These are phyloP conservation scores for Bolinopsis microptera DNA, from an alignment of 37 sponge, comb jelly and placozoan species.

Conservation along the genomic window DNA sequence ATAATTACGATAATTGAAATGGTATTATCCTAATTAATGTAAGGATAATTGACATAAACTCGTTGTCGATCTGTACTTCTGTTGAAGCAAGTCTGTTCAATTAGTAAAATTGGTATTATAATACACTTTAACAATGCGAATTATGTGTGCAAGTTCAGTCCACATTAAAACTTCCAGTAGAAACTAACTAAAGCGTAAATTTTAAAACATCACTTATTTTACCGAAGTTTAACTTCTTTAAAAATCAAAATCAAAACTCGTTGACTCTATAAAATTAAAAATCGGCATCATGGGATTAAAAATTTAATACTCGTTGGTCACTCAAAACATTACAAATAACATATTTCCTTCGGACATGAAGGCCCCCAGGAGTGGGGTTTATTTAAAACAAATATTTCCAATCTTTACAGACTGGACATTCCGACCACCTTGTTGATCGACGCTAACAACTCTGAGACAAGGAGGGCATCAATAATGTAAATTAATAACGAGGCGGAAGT, in stretches of 20 bases:
- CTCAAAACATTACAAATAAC: slow-evolving; percentile 44
- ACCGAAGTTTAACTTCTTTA: not conserved
- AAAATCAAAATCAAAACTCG: not conserved
- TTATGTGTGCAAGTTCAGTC: too few species aligned
- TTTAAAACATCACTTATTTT: not conserved
- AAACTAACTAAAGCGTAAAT: not conserved
- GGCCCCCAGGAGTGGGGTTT: not conserved
- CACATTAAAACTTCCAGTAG: not conserved
- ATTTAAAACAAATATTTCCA: not conserved
- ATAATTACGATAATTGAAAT: too few species aligned
- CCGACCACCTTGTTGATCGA: not conserved
- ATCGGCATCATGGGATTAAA: slow-evolving; percentile 28
- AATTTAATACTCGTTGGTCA: slow-evolving; percentile 1
- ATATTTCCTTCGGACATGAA: not conserved
- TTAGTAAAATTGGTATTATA: too few species aligned
- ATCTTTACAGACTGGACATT: not conserved
- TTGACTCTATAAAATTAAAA: slow-evolving; percentile 37
- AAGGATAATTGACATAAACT: too few species aligned
- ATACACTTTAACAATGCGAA: too few species aligned
- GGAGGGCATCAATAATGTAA: too few species aligned
- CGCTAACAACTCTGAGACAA: not conserved
- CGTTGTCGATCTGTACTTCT: too few species aligned
- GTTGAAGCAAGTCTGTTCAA: too few species aligned
- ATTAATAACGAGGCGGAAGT: too few species aligned
- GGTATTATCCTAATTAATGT: too few species aligned